phyloP scores from a whole-genome alignment of 2,888 invertebrate genomes.

The Apamea epomidion region DNA sequence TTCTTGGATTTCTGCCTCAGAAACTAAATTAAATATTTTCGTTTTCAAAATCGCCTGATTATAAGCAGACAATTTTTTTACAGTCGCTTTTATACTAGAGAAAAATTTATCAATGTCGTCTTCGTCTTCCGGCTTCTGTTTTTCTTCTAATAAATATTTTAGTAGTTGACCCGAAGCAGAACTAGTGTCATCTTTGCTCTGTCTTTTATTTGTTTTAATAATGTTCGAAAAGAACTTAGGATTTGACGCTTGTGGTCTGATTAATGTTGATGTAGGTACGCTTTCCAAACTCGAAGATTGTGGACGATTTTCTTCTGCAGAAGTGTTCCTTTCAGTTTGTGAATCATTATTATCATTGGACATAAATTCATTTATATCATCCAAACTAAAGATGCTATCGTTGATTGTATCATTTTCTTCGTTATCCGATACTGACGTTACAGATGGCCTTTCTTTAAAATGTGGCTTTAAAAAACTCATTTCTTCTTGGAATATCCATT shows the following conservation, averaged over 20 bases:
- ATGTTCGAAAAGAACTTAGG: conserved; percentile 26
- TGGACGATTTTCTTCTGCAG: conserved; percentile 28
- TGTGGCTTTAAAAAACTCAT: conserved; percentile 30
- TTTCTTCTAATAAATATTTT: no score
- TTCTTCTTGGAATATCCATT: conserved; percentile 30
- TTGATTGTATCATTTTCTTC: conserved; percentile 17
- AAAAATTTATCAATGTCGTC: no score
- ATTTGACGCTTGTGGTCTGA: conserved; percentile 22
- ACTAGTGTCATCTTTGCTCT: conserved; percentile 19
- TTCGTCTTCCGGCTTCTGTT: no score
- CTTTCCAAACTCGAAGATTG: conserved; percentile 27
- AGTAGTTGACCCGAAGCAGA: no score
- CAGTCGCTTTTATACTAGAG: no score
- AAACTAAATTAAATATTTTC: no score
- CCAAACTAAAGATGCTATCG: conserved; percentile 33
- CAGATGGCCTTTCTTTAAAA: conserved; percentile 32
- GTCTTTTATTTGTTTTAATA: conserved; percentile 26
- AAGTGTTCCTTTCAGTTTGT: conserved; percentile 33
- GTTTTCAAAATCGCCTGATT: no score
- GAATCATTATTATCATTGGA: conserved; percentile 29
- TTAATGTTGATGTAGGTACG: conserved; percentile 22
- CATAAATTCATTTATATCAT: conserved; percentile 34
- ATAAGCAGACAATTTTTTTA: no score
- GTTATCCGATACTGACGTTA: conserved; percentile 33
- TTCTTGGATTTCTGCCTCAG: no score